Percentiles rank a stretch among this genome's conserved stretches.
phyloP scores from a whole-genome alignment of 2,888 invertebrate species.

The Drosophila paramelanica region DNA sequence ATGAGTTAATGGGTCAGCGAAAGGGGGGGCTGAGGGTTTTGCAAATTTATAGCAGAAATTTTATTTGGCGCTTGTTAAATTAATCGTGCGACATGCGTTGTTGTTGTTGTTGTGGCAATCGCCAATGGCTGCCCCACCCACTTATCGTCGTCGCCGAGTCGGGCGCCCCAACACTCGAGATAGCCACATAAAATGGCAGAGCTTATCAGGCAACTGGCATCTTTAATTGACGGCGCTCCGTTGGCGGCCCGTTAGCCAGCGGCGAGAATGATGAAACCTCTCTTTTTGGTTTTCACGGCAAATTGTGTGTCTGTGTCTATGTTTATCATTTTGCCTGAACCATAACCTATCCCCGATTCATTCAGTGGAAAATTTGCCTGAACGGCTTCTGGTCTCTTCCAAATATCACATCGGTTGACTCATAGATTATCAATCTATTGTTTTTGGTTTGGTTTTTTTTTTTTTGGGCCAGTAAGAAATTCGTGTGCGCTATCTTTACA shows the following conservation, averaged over 20 bases:
- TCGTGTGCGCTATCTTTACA: slow-evolving; percentile 46
- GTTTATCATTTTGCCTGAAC: slow-evolving; percentile 36
- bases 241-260: background rate
- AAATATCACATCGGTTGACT: slow-evolving; percentile 6
- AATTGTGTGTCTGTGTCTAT: slow-evolving; percentile 9
- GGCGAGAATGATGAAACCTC: slow-evolving; percentile 45
- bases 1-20: slow-evolving; percentile 2
- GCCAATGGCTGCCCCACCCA: slow-evolving; percentile 22
- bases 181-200: slow-evolving; percentile 14
- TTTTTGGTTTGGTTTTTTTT: background rate
- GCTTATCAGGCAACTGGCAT: slow-evolving; percentile 51
- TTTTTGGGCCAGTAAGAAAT: background rate
- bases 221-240: slow-evolving; percentile 40
- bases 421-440: slow-evolving; percentile 10
- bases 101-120: slow-evolving; percentile 26
- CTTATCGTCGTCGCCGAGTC: slow-evolving; percentile 45
- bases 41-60: slow-evolving; percentile 63
- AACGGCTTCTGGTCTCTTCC: background rate
- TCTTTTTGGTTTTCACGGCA: background rate
- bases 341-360: slow-evolving; percentile 60
- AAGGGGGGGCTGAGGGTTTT: slow-evolving; percentile 5
- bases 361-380: background rate
- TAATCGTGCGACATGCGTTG: slow-evolving; percentile 10
- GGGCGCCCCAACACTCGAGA: slow-evolving; percentile 67
- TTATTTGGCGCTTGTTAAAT: slow-evolving; percentile 60